Percentiles rank a stretch among this genome's conserved stretches.
These are phyloP conservation scores for Clavelina lepadiformis DNA, from an alignment of 23 tunicate genomes.

Conservation along the genomic window DNA sequence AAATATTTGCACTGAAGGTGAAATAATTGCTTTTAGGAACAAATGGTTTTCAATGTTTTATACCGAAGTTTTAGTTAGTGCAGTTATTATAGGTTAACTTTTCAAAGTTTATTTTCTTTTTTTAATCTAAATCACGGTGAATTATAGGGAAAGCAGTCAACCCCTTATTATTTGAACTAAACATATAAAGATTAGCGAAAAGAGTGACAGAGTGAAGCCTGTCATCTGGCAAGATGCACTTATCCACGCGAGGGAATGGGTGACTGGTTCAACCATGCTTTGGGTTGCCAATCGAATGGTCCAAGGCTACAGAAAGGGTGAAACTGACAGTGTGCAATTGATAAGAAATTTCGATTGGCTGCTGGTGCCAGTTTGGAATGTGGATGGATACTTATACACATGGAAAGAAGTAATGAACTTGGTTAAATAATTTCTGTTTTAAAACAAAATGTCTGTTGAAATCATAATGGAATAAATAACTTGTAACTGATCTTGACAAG, in stretches of 20 bases:
- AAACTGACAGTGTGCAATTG: constrained; percentile 30
- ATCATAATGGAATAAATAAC: too few species aligned
- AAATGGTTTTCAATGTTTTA: too few species aligned
- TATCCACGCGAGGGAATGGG: constrained; percentile 87
- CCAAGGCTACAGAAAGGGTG: constrained; percentile 27
- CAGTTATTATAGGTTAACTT: too few species aligned
- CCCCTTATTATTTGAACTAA: too few species aligned
- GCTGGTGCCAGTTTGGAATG: constrained; percentile 84
- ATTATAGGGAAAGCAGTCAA: too few species aligned
- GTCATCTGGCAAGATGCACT: constrained; percentile 77
- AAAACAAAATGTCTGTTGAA: too few species aligned
- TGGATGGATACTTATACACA: constrained; percentile 69
- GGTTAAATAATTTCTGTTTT: too few species aligned
- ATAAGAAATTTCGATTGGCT: constrained; percentile 44
- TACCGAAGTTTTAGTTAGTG: too few species aligned
- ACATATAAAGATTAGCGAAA: constrained; percentile 1
- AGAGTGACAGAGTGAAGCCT: constrained; percentile 7
- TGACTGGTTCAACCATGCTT: constrained; percentile 67
- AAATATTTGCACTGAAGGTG: constrained; percentile 66
- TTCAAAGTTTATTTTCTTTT: too few species aligned
- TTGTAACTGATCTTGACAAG: too few species aligned
- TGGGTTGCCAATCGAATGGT: constrained; percentile 63
- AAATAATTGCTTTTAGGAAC: neutral
- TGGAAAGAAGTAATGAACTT: constrained; percentile 70
- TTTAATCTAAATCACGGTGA: too few species aligned